Evolutionary conservation across 2,888 invertebrate species (phyloP).

Genomic region (Eurytoma californica): DNA sequence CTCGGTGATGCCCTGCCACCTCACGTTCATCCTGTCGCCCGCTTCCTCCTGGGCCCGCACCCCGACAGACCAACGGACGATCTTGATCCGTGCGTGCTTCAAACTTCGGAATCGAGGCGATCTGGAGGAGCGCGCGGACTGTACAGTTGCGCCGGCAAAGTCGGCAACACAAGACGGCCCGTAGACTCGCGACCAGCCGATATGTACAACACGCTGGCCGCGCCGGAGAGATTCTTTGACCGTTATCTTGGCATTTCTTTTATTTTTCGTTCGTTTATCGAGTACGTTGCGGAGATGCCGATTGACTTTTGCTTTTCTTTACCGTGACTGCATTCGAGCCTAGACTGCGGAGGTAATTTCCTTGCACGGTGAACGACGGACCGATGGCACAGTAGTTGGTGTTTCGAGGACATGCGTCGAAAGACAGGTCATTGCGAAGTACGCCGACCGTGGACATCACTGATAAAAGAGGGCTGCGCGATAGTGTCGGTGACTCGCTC

Average conservation of each 20-base stretch:
- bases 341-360: neutral
- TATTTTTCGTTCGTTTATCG: neutral
- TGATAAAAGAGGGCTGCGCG: no score
- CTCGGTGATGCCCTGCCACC: neutral
- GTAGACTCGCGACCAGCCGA: slow-evolving; percentile 4
- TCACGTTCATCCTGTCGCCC: neutral
- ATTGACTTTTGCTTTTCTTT: neutral
- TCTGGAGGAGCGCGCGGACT: neutral
- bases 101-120: neutral
- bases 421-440: no score
- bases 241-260: slow-evolving; percentile 44
- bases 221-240: slow-evolving; percentile 29
- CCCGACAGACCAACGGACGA: neutral
- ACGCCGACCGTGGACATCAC: no score
- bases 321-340: neutral
- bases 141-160: neutral
- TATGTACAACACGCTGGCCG: slow-evolving; percentile 7
- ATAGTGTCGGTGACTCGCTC: no score
- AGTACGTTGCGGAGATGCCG: neutral
- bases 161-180: slow-evolving; percentile 8
- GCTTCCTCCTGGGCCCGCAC: neutral
- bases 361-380: no score
- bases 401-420: no score
- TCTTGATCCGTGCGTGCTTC: neutral
- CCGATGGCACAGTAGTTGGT: no score